phyloP scores from a whole-genome alignment of 2,888 invertebrate genomes.

The Hypomecis punctinalis region DNA sequence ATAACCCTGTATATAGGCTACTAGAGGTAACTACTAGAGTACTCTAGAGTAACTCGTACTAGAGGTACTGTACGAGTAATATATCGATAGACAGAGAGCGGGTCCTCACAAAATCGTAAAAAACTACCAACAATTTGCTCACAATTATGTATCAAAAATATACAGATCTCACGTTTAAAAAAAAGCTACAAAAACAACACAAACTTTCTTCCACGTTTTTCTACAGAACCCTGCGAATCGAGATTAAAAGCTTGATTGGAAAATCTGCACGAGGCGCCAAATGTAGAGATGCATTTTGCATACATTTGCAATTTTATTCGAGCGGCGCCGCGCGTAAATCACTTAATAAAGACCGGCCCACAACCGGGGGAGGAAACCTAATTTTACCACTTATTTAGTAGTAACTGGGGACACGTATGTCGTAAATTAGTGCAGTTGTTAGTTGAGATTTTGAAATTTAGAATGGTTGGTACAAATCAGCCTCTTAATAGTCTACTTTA shows the following conservation, averaged over 20 bases:
- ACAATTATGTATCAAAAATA: too few species aligned
- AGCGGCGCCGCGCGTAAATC: conserved; percentile 18
- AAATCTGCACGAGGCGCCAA: conserved; percentile 35
- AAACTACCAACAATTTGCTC: too few species aligned
- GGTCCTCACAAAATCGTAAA: too few species aligned
- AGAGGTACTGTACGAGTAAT: too few species aligned
- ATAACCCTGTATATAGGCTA: too few species aligned
- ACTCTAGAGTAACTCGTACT: too few species aligned
- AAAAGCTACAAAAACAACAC: neutral
- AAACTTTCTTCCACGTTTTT: neutral
- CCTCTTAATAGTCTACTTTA: too few species aligned
- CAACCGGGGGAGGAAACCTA: conserved; percentile 9
- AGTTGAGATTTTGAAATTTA: too few species aligned
- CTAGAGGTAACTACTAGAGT: too few species aligned
- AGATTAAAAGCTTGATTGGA: conserved; percentile 23
- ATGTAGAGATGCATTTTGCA: conserved; percentile 49
- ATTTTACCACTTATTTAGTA: conserved; percentile 7
- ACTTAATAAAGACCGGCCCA: conserved; percentile 12
- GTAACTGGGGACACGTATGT: neutral
- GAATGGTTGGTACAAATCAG: too few species aligned
- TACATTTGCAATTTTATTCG: conserved; percentile 51
- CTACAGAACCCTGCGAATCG: neutral
- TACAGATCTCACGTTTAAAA: neutral
- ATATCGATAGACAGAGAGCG: too few species aligned
- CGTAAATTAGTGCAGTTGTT: neutral